phyloP scores from a whole-genome alignment of 2,888 invertebrate species.

The Lasius fuliginosus region DNA sequence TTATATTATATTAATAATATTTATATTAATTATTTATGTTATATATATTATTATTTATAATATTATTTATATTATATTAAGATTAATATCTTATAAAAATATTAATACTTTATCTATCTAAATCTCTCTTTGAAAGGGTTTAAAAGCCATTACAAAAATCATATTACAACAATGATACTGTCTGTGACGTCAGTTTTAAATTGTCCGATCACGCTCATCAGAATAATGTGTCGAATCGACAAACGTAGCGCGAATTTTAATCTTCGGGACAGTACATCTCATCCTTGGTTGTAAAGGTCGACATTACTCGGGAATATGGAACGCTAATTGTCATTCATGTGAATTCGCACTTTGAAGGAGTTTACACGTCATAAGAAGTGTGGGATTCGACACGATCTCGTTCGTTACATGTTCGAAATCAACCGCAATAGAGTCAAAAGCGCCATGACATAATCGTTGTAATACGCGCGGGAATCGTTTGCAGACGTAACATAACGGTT shows the following conservation, averaged over 20 bases:
- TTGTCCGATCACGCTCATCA: conserved; percentile 51
- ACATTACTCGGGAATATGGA: conserved; percentile 22
- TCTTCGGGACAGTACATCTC: background rate
- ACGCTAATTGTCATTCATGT: background rate
- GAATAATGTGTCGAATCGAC: conserved; percentile 42
- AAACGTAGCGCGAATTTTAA: conserved; percentile 61
- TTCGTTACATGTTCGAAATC: background rate
- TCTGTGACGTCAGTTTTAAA: conserved; percentile 23
- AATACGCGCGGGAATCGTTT: conserved; percentile 11
- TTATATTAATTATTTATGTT: background rate
- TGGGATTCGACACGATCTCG: background rate
- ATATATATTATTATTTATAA: background rate
- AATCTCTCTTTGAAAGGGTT: background rate
- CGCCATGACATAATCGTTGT: conserved; percentile 53
- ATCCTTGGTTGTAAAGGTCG: conserved; percentile 65
- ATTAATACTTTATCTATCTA: background rate
- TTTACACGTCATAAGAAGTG: background rate
- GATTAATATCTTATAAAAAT: background rate
- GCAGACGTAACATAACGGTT: conserved; percentile 22
- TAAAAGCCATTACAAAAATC: conserved; percentile 4
- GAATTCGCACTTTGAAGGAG: background rate
- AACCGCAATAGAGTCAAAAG: background rate
- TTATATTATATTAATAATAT: background rate
- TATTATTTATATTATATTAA: background rate
- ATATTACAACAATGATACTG: conserved; percentile 3